phyloP scores from a whole-genome alignment of 2,888 invertebrate genomes.

The Nephrocerus scutellatus region DNA sequence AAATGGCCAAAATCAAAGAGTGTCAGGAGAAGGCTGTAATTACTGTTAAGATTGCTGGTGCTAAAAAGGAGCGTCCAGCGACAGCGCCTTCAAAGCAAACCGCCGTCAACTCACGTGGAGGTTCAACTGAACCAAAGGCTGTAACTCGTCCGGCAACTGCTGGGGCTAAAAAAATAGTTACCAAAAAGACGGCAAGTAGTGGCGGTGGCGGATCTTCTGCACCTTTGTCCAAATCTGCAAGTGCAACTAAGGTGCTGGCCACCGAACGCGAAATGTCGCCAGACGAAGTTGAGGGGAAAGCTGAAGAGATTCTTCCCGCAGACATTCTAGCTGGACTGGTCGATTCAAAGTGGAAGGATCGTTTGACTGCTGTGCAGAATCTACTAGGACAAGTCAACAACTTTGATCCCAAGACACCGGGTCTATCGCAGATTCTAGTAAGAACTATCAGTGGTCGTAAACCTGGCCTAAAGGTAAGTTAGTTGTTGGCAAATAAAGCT shows the following conservation, averaged over 20 bases:
- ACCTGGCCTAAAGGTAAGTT: constrained; percentile 60
- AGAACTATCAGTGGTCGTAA: constrained; percentile 68
- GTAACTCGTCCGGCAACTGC: constrained; percentile 41
- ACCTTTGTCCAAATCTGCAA: constrained; percentile 37
- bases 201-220: constrained; percentile 18
- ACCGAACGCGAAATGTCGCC: constrained; percentile 61
- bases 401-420: constrained; percentile 57
- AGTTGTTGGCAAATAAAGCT: not conserved
- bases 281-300: constrained; percentile 72
- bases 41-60: constrained; percentile 60
- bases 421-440: constrained; percentile 65
- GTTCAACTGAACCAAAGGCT: constrained; percentile 37
- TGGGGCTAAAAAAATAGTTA: constrained; percentile 27
- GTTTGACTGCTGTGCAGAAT: constrained; percentile 69
- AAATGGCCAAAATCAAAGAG: constrained; percentile 91
- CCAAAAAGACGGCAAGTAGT: constrained; percentile 25
- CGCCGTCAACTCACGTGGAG: constrained; percentile 35
- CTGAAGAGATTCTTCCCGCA: constrained; percentile 57
- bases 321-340: constrained; percentile 61
- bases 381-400: constrained; percentile 57
- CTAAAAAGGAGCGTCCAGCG: constrained; percentile 52
- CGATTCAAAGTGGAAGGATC: constrained; percentile 80
- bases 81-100: constrained; percentile 42
- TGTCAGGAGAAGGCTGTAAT: constrained; percentile 88
- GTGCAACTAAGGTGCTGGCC: constrained; percentile 40